Conservation (phyloP, 2,113 vertebrate species). For the Hystrix cristata region DNA sequence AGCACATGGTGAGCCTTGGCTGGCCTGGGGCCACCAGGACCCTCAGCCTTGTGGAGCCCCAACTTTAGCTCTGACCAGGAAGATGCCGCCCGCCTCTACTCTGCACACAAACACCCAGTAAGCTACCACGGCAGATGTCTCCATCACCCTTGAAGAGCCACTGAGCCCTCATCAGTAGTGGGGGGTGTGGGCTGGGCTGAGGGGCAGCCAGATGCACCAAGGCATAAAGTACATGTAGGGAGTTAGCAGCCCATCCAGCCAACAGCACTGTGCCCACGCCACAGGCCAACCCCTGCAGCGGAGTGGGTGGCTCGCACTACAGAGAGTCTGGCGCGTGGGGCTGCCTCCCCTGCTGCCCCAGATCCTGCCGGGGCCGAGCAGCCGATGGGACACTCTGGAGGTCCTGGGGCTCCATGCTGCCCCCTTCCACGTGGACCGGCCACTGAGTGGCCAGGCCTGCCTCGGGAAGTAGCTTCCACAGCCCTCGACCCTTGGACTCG, state of each 20-base stretch:
- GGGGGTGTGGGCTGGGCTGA: not conserved
- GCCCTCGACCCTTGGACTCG: not conserved
- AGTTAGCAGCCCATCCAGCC: not conserved
- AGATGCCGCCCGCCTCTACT: not conserved
- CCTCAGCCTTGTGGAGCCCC: not conserved
- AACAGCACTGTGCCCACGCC: not conserved
- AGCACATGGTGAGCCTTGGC: not conserved
- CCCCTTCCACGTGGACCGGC: not conserved
- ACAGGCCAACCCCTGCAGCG: not conserved
- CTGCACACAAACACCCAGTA: not conserved
- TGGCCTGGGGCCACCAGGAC: not conserved
- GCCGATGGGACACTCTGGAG: not conserved
- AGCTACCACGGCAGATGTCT: not conserved
- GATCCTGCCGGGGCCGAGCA: slow-evolving; percentile 63
- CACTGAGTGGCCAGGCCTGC: slow-evolving; percentile 30
- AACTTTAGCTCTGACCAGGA: not conserved
- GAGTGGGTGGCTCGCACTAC: not conserved
- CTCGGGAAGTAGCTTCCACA: not conserved
- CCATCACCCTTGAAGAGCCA: not conserved
- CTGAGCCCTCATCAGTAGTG: not conserved
- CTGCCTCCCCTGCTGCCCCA: not conserved
- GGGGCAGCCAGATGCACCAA: no score
- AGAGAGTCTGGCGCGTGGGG: no score
- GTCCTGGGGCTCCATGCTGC: not conserved
- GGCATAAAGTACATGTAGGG: no score